Percentiles rank a stretch among this genome's conserved stretches.
These are phyloP conservation scores for Tetanocera ferruginea DNA, from an alignment of 2,888 invertebrate species.

Conservation along the genomic window DNA sequence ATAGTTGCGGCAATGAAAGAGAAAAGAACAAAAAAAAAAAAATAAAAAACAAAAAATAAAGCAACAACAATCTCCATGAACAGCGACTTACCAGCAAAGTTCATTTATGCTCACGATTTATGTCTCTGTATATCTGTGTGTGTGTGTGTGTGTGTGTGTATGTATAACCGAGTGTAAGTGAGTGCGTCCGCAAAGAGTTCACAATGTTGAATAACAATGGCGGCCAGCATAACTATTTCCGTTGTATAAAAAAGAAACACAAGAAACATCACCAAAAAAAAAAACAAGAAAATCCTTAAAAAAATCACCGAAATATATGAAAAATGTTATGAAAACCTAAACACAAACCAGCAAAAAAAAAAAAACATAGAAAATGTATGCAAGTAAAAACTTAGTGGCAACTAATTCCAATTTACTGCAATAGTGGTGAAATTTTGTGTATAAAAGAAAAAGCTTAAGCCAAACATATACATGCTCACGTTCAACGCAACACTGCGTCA, in stretches of 20 bases:
- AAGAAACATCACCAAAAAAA: background rate
- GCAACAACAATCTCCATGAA: too few species aligned
- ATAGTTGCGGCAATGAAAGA: background rate
- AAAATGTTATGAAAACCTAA: background rate
- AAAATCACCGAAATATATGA: too few species aligned
- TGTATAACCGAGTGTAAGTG: too few species aligned
- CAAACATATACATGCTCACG: too few species aligned
- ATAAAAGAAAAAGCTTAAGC: too few species aligned
- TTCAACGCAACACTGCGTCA: too few species aligned
- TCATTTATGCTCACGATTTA: too few species aligned
- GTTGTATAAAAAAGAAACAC: background rate
- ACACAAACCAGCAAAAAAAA: background rate
- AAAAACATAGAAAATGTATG: background rate
- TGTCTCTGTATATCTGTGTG: too few species aligned
- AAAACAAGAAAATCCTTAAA: background rate
- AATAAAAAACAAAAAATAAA: too few species aligned
- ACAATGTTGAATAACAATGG: slow-evolving; percentile 30
- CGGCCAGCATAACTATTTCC: slow-evolving; percentile 28
- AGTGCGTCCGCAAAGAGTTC: slow-evolving; percentile 1
- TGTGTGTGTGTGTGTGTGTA: too few species aligned
- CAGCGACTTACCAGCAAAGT: too few species aligned
- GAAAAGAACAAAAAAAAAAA: too few species aligned
- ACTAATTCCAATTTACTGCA: slow-evolving; percentile 31
- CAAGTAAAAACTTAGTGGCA: slow-evolving; percentile 11
- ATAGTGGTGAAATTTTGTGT: background rate